A percentile compares a stretch with the other conserved stretches of the same genome.
Conservation (phyloP, 2,797 vertebrate genomes). For the Darevskia mixta region DNA sequence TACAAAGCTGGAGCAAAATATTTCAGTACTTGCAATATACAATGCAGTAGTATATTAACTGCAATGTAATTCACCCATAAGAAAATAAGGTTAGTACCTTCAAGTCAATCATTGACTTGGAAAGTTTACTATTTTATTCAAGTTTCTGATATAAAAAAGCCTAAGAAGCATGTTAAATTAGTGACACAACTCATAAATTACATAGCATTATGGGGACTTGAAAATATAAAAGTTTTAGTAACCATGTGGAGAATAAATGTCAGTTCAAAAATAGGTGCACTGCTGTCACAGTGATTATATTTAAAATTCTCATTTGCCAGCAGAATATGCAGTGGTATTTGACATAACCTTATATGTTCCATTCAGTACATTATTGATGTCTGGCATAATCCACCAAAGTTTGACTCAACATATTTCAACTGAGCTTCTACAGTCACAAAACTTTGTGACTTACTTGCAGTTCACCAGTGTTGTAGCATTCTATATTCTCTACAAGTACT, state of each 20-base stretch:
- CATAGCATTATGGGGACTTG: slow-evolving; percentile 20
- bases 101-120: background rate
- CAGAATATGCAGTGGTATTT: background rate
- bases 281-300: background rate
- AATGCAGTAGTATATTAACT: background rate
- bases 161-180: background rate
- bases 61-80: background rate
- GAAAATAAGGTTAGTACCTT: background rate
- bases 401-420: background rate
- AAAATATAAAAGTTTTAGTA: slow-evolving; percentile 14
- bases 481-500: background rate
- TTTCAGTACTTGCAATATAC: background rate
- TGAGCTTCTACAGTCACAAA: background rate
- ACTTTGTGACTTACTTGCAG: background rate
- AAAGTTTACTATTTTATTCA: background rate
- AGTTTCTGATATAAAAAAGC: background rate
- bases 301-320: slow-evolving; percentile 38
- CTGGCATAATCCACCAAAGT: background rate
- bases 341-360: background rate
- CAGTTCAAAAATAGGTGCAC: background rate
- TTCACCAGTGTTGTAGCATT: background rate
- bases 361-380: background rate
- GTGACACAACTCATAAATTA: slow-evolving; percentile 7
- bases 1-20: slow-evolving; percentile 1
- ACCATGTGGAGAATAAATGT: background rate